These are phyloP conservation scores for Lampris incognitus DNA, from an alignment of 2,113 vertebrate genomes.

Conservation along the genomic window DNA sequence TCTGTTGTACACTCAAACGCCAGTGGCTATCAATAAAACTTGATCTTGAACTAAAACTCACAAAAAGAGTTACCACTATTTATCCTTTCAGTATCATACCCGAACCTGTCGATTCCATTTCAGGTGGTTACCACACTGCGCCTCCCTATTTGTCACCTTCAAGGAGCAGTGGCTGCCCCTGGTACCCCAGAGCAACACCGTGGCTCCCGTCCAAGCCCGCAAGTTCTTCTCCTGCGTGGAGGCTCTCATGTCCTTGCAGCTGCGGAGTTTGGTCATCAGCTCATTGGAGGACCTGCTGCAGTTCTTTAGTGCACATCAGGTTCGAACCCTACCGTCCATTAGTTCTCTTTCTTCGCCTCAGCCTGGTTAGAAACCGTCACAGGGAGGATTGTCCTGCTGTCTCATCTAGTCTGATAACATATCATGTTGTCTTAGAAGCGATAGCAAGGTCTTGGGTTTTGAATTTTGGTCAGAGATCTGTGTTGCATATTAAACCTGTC, in stretches of 20 bases:
- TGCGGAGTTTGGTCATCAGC: conserved; percentile 86
- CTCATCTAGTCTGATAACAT: too few relatives aligned
- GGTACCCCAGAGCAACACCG: conserved; percentile 74
- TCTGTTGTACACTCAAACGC: too few relatives aligned
- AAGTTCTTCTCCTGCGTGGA: conserved; percentile 87
- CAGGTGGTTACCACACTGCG: conserved; percentile 91
- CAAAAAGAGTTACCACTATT: background rate
- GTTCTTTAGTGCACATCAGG: conserved; percentile 88
- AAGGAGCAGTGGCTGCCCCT: conserved; percentile 83
- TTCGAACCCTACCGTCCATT: conserved; percentile 47
- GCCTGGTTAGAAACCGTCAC: background rate
- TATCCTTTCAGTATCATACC: background rate
- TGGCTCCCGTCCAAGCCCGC: conserved; percentile 73
- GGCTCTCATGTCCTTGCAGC: conserved; percentile 90
- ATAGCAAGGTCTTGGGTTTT: too few relatives aligned
- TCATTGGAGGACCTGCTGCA: conserved; percentile 88
- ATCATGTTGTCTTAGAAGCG: too few relatives aligned
- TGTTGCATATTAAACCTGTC: too few relatives aligned
- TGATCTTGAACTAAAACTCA: too few relatives aligned
- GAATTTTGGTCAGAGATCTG: too few relatives aligned
- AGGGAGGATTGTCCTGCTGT: too few relatives aligned
- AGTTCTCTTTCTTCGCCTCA: background rate
- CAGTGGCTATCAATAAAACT: too few relatives aligned
- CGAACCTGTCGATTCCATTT: conserved; percentile 2
- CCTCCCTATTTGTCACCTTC: conserved; percentile 79